Base-by-base conservation (phyloP, 2,113 vertebrate species). In the Nanorana parkeri region DNA sequence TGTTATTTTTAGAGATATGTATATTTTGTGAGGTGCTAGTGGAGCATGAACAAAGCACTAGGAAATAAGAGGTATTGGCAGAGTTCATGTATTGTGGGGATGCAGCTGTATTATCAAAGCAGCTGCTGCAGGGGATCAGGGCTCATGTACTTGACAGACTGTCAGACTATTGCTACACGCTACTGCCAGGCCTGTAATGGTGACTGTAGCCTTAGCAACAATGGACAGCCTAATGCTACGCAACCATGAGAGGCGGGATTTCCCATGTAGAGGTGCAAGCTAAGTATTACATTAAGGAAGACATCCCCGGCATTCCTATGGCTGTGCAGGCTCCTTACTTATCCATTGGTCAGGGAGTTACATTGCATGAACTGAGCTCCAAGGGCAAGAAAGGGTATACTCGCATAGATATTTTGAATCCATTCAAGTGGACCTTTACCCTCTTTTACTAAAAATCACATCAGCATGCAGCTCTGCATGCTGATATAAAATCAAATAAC, bases 131-230 rank as follows among this genome's bases (percentile, higher is more conserved):
- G n/a, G 17, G 21, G 17, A 60, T 11, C 4, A 20, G n/a, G 58
- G 1, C 58, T 60, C n/a, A n/a, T 21, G 21, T 47, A 47, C 41
- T 10, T 47, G 41, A 15, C 13, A 36, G 56, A 58, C 56, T n/a
- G 17, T 32, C 6, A 67, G 68, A 24, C 68, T 17, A 23, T 71
- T 24, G 68, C 68, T 52, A 52, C 68, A 71, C 41, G 41, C 20
- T 24, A n/a, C 36, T 52, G 51, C 68, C 41, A 71, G 17, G n/a
- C 20, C 68, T n/a, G 36, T 52, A 21, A 41, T 41, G 20, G 13
- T 41, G 66, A 68, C 19, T 68, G 64, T 52, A 41, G 36, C 41
- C 68, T 3, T 71, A 41, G 41, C 68, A 71, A 71, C 68, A 71
- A 71, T 23, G 26, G 68, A 23, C 68, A 71, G 23, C 21, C 68